phyloP scores from a whole-genome alignment of 2,888 invertebrate species.

The Pecten maximus region DNA sequence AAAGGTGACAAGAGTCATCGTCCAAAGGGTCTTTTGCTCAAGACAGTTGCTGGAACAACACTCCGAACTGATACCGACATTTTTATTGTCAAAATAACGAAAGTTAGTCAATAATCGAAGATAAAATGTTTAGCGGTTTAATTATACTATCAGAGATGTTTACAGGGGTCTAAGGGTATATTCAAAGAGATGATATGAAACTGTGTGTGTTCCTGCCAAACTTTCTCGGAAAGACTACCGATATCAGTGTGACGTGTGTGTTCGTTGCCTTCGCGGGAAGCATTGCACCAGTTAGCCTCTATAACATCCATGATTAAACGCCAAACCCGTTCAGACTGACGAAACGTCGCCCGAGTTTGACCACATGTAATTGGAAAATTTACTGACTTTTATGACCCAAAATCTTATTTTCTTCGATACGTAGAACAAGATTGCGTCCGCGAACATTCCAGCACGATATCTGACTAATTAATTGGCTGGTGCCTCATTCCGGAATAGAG shows the following conservation, averaged over 20 bases:
- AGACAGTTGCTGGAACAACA: too few species aligned
- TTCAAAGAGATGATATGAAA: not conserved
- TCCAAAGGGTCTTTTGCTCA: too few species aligned
- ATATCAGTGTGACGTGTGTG: not conserved
- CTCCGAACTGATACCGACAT: too few species aligned
- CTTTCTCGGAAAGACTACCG: not conserved
- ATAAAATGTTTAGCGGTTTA: too few species aligned
- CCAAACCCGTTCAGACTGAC: conserved; percentile 23
- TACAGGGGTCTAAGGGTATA: too few species aligned
- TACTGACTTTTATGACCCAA: conserved; percentile 32
- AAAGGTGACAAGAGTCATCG: too few species aligned
- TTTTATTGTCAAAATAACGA: too few species aligned
- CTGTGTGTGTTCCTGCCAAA: not conserved
- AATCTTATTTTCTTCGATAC: conserved; percentile 23
- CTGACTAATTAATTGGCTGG: conserved; percentile 21
- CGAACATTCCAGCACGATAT: not conserved
- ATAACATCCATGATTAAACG: not conserved
- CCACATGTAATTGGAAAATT: conserved; percentile 11
- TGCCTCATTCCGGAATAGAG: not conserved
- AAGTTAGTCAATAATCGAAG: too few species aligned
- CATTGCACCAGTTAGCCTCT: not conserved
- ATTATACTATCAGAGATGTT: too few species aligned
- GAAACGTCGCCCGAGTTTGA: not conserved
- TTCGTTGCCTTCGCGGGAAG: not conserved
- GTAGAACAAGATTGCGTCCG: conserved; percentile 1